phyloP scores from a whole-genome alignment of 2,888 invertebrate species.

The Nephrotoma flavescens region DNA sequence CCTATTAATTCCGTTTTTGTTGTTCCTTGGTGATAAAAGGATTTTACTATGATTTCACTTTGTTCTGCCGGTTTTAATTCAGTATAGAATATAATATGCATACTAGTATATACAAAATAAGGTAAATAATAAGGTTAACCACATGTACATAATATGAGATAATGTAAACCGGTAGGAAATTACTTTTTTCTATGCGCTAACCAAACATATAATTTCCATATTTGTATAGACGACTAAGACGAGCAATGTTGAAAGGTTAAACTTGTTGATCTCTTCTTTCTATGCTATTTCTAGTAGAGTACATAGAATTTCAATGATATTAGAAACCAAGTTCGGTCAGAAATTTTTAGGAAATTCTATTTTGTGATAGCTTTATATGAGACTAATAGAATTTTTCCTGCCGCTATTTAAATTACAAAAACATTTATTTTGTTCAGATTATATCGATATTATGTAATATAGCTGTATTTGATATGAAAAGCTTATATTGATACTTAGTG shows the following conservation, averaged over 20 bases:
- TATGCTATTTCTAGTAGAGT: background rate
- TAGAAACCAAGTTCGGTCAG: background rate
- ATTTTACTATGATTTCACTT: background rate
- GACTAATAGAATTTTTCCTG: background rate
- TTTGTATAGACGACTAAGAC: background rate
- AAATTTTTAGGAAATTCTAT: background rate
- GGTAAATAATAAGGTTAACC: background rate
- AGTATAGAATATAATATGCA: background rate
- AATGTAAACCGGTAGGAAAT: background rate
- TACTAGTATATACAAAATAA: background rate
- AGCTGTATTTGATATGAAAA: background rate
- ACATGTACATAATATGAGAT: background rate
- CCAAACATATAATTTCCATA: background rate
- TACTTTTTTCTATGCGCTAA: background rate
- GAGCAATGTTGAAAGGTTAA: background rate
- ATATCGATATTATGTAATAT: background rate
- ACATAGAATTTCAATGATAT: background rate
- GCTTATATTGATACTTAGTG: too few species aligned
- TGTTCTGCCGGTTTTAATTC: background rate
- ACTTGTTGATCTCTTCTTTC: background rate
- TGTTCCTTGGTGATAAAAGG: background rate
- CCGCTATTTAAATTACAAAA: background rate
- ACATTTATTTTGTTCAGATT: background rate
- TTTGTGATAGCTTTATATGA: background rate
- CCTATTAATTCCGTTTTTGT: background rate